Percentiles rank a stretch among this genome's conserved stretches.
These are phyloP conservation scores for Hucho hucho DNA, from an alignment of 2,113 vertebrate genomes.

Conservation along the genomic window DNA sequence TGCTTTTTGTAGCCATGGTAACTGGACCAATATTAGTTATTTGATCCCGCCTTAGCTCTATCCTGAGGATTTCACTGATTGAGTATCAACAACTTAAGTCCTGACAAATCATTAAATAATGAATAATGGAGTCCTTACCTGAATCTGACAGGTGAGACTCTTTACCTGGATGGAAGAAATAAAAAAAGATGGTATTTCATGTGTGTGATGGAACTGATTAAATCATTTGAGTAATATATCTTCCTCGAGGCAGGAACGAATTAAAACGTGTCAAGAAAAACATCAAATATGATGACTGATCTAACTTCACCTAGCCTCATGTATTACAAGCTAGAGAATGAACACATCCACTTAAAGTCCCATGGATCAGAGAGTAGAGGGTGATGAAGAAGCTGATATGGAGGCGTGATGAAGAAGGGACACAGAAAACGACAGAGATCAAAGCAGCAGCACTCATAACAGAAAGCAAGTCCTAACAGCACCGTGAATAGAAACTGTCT, in stretches of 20 bases:
- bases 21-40: not conserved
- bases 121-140: slow-evolving; percentile 71
- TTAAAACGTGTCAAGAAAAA: not conserved
- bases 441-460: slow-evolving; percentile 2
- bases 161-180: slow-evolving; percentile 67
- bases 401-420: not conserved
- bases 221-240: not conserved
- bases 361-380: not conserved
- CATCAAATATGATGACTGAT: too few species aligned
- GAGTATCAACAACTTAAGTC: not conserved
- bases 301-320: not conserved
- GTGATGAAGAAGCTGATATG: not conserved
- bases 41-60: too few species aligned
- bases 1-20: not conserved
- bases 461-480: slow-evolving; percentile 10
- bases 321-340: not conserved
- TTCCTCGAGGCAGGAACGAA: not conserved
- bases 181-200: slow-evolving; percentile 1
- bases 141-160: slow-evolving; percentile 80
- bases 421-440: not conserved
- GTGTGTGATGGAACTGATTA: not conserved
- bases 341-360: not conserved
- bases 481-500: slow-evolving; percentile 15
- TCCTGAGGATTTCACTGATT: not conserved
- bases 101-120: not conserved